A percentile compares a stretch with the other conserved stretches of the same genome.
Evolutionary conservation across 2,888 invertebrate genomes (phyloP).

Genomic region (Mayetiola destructor): DNA sequence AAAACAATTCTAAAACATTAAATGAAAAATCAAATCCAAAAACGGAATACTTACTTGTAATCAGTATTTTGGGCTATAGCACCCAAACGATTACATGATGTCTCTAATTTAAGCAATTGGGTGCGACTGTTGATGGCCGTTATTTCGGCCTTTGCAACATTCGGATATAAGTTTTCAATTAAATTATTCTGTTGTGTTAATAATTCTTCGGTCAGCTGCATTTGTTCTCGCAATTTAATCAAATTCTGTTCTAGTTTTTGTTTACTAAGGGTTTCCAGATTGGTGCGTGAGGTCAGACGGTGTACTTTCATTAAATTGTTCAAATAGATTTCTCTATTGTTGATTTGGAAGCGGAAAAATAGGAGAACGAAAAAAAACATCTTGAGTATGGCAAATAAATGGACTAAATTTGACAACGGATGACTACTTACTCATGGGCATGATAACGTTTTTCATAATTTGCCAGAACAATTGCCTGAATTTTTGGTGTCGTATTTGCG

Average conservation of each 20-base stretch:
- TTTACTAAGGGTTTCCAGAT: constrained; percentile 26
- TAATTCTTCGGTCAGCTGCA: constrained; percentile 24
- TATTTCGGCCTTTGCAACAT: constrained; percentile 28
- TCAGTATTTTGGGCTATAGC: constrained; percentile 24
- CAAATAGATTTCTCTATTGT: constrained; percentile 22
- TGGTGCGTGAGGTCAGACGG: constrained; percentile 27
- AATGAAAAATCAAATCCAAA: background rate
- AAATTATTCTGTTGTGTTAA: constrained; percentile 26
- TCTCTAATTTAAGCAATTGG: background rate
- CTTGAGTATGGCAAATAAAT: background rate
- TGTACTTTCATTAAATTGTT: constrained; percentile 28
- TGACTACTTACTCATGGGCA: background rate
- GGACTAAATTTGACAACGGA: background rate
- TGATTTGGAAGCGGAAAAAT: constrained; percentile 21
- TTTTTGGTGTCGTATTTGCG: background rate
- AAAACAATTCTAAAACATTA: background rate
- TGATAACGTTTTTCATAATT: background rate
- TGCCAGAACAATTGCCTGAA: background rate
- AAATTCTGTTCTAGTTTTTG: constrained; percentile 26
- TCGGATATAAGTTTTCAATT: constrained; percentile 28
- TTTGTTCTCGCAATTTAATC: constrained; percentile 26
- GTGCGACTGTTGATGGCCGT: constrained; percentile 22
- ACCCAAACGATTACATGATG: constrained; percentile 26
- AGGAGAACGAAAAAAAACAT: background rate
- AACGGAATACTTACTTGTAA: constrained; percentile 22